Evolutionary conservation across 1,140 invertebrate species (phyloP).

Genomic region (Zaprionus capensis): DNA sequence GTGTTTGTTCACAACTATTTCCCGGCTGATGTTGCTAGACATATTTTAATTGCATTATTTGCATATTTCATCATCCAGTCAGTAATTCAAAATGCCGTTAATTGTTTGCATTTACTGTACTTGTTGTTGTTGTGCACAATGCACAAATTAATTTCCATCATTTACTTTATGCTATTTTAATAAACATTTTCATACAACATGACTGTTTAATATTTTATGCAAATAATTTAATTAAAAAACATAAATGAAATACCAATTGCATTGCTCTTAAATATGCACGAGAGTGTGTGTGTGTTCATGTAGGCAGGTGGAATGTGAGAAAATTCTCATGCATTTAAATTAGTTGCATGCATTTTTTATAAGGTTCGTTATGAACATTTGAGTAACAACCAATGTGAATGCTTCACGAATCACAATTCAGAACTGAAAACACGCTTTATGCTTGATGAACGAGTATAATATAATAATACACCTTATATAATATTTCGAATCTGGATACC

Average conservation of each 20-base stretch:
- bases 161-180: constrained; percentile 44
- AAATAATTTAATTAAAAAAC: constrained; percentile 72
- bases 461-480: too few species aligned
- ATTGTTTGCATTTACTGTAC: constrained; percentile 43
- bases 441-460: too few species aligned
- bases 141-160: constrained; percentile 62
- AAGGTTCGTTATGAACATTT: constrained; percentile 21
- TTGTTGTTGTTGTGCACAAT: constrained; percentile 22
- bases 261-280: constrained; percentile 47
- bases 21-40: neutral
- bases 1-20: neutral
- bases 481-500: too few species aligned
- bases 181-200: constrained; percentile 7
- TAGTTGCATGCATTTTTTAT: constrained; percentile 71
- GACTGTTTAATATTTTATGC: constrained; percentile 65
- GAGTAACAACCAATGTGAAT: neutral
- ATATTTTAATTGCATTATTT: constrained; percentile 32
- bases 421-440: neutral
- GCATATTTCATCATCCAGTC: constrained; percentile 7
- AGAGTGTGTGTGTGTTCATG: neutral
- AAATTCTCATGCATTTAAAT: constrained; percentile 72
- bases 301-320: constrained; percentile 12
- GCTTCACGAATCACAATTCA: neutral
- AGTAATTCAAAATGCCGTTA: constrained; percentile 36
- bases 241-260: constrained; percentile 48